A percentile compares a stretch with the other conserved stretches of the same genome.
Conservation (phyloP, 2,113 vertebrate genomes). For the Buteo buteo region DNA sequence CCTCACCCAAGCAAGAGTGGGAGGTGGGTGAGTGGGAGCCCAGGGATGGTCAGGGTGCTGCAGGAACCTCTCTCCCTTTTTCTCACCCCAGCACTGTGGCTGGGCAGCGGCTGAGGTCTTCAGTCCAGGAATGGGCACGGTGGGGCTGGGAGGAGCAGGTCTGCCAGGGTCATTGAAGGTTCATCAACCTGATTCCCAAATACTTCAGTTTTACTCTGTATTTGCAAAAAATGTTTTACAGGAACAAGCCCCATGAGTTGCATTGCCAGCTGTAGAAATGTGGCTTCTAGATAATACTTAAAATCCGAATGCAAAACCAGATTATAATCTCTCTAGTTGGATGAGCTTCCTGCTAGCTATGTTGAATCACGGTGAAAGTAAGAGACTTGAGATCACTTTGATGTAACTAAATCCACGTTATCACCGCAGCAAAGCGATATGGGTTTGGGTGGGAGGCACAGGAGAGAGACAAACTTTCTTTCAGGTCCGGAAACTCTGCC, state of each 20-base stretch:
- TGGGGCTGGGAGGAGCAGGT: not conserved
- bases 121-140: not conserved
- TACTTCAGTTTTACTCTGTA: not conserved
- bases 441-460: conserved; percentile 16
- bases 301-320: not conserved
- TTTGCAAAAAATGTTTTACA: not conserved
- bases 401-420: not conserved
- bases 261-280: not conserved
- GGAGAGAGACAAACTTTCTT: not conserved
- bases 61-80: not conserved
- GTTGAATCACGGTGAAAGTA: not conserved
- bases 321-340: not conserved
- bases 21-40: not conserved
- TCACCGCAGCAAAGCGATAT: conserved; percentile 19
- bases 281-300: not conserved
- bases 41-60: not conserved
- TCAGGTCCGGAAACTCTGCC: conserved; percentile 14
- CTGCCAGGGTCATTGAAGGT: not conserved
- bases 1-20: not conserved
- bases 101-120: accelerated
- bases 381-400: not conserved
- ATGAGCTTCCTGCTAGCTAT: not conserved
- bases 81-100: not conserved
- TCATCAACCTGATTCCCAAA: not conserved
- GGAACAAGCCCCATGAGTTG: not conserved